Conservation (phyloP, 1,140 invertebrate species). For the Leptinotarsa lineolata region DNA sequence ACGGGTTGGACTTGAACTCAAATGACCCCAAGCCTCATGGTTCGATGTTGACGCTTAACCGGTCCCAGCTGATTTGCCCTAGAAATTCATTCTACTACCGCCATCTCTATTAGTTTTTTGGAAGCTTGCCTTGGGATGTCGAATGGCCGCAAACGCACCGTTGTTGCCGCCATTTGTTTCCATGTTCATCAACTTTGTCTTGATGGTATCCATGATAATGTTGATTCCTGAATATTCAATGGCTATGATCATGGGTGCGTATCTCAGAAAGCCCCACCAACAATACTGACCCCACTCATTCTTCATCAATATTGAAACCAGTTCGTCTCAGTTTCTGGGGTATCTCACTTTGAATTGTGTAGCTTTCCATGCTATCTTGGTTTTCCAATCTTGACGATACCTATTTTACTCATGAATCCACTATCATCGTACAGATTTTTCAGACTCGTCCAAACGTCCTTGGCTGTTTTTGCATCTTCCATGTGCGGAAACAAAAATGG, state of each 20-base stretch:
- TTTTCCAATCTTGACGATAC: constrained; percentile 32
- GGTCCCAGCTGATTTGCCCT: too few relatives aligned
- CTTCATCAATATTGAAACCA: constrained; percentile 45
- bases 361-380: constrained; percentile 34
- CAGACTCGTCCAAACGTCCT: constrained; percentile 46
- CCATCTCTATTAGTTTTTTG: too few relatives aligned
- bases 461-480: background rate
- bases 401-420: constrained; percentile 30
- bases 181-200: constrained; percentile 34
- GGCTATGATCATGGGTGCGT: constrained; percentile 52
- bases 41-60: too few relatives aligned
- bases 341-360: constrained; percentile 37
- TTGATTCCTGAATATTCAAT: constrained; percentile 37
- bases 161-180: constrained; percentile 12
- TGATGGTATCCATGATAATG: constrained; percentile 36
- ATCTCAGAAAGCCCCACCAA: constrained; percentile 51
- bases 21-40: too few relatives aligned
- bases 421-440: constrained; percentile 29
- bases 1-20: too few relatives aligned
- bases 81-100: too few relatives aligned
- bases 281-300: constrained; percentile 50
- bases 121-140: too few relatives aligned
- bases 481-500: background rate
- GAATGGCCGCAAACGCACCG: background rate
- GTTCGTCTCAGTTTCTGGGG: constrained; percentile 35